Percentiles rank a stretch among this genome's conserved stretches.
Conservation (phyloP, 2,113 vertebrate species). For the Carassius carassius region DNA sequence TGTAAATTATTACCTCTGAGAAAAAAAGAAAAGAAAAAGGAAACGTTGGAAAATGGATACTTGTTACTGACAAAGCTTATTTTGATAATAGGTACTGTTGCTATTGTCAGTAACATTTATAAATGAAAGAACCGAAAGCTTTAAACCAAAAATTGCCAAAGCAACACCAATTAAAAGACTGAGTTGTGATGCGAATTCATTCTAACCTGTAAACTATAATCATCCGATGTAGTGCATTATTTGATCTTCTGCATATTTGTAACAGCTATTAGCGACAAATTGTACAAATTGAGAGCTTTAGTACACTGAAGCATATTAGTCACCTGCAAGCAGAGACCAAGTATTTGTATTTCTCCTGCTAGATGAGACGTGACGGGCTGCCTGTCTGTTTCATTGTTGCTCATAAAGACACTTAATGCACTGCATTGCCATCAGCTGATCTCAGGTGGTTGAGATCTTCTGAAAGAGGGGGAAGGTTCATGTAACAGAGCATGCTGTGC, state of each 20-base stretch:
- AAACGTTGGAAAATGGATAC: too few species aligned
- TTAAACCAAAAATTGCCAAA: background rate
- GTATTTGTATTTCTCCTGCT: constrained; percentile 18
- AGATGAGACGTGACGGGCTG: constrained; percentile 29
- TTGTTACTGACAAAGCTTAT: background rate
- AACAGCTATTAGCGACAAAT: constrained; percentile 31
- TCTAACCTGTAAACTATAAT: constrained; percentile 6
- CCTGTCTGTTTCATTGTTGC: background rate
- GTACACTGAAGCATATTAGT: constrained; percentile 22
- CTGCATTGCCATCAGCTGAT: background rate
- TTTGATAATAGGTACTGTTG: background rate
- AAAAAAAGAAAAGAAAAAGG: too few species aligned
- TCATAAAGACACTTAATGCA: background rate
- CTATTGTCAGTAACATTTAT: background rate
- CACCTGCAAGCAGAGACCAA: background rate
- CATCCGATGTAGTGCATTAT: background rate
- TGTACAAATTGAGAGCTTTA: constrained; percentile 29
- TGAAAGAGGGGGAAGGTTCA: background rate
- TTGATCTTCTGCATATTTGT: constrained; percentile 12
- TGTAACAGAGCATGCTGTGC: background rate
- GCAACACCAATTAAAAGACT: background rate
- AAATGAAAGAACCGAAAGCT: background rate
- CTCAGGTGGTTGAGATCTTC: background rate
- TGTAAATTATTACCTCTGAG: too few species aligned
- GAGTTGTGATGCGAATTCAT: background rate